Conservation (phyloP, 1,140 invertebrate genomes). For the Fopius arisanus region DNA sequence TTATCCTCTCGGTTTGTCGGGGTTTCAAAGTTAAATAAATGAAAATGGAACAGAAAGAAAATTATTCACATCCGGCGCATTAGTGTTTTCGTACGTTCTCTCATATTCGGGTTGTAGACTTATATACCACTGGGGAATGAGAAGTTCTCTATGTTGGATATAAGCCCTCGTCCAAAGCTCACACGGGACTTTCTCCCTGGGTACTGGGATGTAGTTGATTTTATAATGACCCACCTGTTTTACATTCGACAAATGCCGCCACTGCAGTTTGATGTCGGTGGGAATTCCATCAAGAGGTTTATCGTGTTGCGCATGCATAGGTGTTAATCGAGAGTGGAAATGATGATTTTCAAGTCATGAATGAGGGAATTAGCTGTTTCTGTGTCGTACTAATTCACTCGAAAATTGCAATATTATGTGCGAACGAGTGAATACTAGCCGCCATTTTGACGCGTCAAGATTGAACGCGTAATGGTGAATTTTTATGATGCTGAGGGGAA, state of each 20-base stretch:
- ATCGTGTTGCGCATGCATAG: constrained; percentile 12
- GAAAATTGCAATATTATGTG: neutral
- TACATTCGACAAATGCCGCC: constrained; percentile 6
- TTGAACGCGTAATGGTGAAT: neutral
- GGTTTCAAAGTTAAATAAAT: constrained; percentile 1
- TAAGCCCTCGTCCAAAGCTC: neutral
- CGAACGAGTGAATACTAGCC: neutral
- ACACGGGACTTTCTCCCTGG: neutral
- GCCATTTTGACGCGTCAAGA: neutral
- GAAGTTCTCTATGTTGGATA: constrained; percentile 12
- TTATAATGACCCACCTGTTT: constrained; percentile 55
- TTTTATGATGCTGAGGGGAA: no score
- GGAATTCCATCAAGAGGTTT: constrained; percentile 26
- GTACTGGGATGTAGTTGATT: constrained; percentile 18
- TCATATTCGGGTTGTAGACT: neutral
- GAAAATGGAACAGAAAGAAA: neutral
- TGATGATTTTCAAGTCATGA: constrained; percentile 16
- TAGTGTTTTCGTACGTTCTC: constrained; percentile 11
- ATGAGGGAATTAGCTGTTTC: neutral
- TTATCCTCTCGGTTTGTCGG: neutral
- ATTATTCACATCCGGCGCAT: constrained; percentile 22
- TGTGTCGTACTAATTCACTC: neutral
- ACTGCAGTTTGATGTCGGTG: neutral
- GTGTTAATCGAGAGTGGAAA: neutral
- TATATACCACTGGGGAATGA: constrained; percentile 5